Evolutionary conservation across 2,113 vertebrate genomes (phyloP), one percentile per base, ranked within the genome.

Genomic region (Agelaius tricolor): DNA sequence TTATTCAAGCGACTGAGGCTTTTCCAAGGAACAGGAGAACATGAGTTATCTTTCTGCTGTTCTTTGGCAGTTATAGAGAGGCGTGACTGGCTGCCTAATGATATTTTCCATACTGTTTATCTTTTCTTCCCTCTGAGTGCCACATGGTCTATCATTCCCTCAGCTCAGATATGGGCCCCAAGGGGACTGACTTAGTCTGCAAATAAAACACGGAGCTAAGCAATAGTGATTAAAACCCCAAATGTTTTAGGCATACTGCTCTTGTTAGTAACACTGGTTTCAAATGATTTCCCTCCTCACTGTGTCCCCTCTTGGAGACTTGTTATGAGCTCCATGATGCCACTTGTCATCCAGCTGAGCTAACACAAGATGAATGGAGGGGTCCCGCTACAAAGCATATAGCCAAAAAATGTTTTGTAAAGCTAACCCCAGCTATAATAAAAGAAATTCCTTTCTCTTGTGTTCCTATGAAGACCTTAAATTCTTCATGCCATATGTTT

Each of bases 101-200:
- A 72, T 75, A 91, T 91, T 94, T 95, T 95, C 91, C 69, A 28
- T 67, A 65, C 6, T 95, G 66, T 73, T 95, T 95, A 93, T 93
- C 81, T 85, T 91, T 58, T 79, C 31, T 93, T 84, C 82, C n/a
- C 35, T 75, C 75, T 82, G 57, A 87, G 81, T 82, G 39, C 69
- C 73, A 69, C 71, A 86, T 43, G 33, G 31, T 89, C 80, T 86
- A 27, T 84, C 84, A 47, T 46, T 91, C 52, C 61, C 52, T 72
- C 39, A 77, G 65, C 52, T 74, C 73, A 82, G 61, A 87, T 47
- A 75, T 2, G 78, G 81, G 65, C 43, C 77, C 61, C 51, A 68
- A 71, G 81, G 49, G 77, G 22, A 78, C 43, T 51, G 22, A 78
- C 43, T 51, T n/a, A 65, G 52, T 37, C 62, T 78, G 31, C 1